Percentiles rank a stretch among this genome's conserved stretches.
Evolutionary conservation across 2,888 invertebrate genomes (phyloP).

Genomic region (Coleophora deauratella): DNA sequence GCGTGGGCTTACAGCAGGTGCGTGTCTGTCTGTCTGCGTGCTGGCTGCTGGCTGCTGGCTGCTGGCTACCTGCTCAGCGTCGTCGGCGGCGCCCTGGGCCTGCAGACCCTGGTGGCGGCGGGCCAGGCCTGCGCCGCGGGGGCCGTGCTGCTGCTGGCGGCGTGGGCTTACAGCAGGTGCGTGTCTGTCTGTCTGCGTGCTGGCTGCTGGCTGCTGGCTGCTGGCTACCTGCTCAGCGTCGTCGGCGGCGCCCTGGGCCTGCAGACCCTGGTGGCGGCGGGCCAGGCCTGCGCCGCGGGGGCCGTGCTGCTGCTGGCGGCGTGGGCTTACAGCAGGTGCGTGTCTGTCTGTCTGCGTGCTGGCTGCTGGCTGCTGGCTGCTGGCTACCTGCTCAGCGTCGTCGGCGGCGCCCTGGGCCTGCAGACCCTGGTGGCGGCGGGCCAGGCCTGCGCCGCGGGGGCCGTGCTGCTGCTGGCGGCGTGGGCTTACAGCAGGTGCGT

Average conservation of each 20-base stretch:
- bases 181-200: constrained; percentile 63
- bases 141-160: constrained; percentile 80
- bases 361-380: constrained; percentile 79
- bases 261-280: constrained; percentile 83
- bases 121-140: constrained; percentile 84
- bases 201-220: constrained; percentile 81
- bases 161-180: constrained; percentile 93
- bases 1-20: constrained; percentile 93
- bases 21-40: constrained; percentile 53
- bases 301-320: constrained; percentile 82
- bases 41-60: constrained; percentile 82
- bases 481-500: constrained; percentile 91
- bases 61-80: constrained; percentile 85
- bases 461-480: constrained; percentile 81
- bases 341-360: constrained; percentile 73
- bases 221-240: constrained; percentile 85
- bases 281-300: constrained; percentile 82
- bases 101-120: constrained; percentile 83
- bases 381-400: constrained; percentile 85
- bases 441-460: constrained; percentile 81
- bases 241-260: constrained; percentile 85
- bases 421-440: constrained; percentile 85
- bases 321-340: constrained; percentile 91
- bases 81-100: constrained; percentile 83
- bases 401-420: constrained; percentile 84